Base-by-base conservation (phyloP, 53 echinoderm and acorn worm species). In the Patiria pectinifera region DNA sequence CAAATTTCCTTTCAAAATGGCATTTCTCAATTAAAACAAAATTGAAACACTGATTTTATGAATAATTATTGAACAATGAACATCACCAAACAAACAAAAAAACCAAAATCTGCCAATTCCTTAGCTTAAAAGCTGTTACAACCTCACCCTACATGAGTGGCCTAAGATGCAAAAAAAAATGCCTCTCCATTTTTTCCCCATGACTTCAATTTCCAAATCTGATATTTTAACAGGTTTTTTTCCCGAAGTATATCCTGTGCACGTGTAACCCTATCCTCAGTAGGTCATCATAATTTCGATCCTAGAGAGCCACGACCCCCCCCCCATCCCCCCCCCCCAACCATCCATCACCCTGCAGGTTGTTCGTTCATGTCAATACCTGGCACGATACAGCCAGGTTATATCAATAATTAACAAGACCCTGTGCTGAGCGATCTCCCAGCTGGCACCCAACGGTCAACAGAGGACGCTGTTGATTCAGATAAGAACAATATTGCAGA, bases 181-280 rank as follows among this genome's bases (percentile, higher is more conserved):
- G 1, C 80, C 4, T 48, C 80, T 79, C 46, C 48, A 79, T 44
- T 46, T 79, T 11, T 13, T 13, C 22, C 59, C 21, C 72, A 48
- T 76, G 76, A 49, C n/a, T 86, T 86, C 86, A 86, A 86, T 86
- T 53, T 86, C 86, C 58, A 69, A 69, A 59, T 13, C 74, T 63
- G 16, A 13, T 83, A 59, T 60, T 66, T 24, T 48, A 14, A 79
- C 45, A 79, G 74, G 22, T 74, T 74, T 74, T 74, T 74, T 74
- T 45, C 46, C 18, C 62, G 14, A 23, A 45, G 63, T 25, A 4
- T 4, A 66, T 63, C 10, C 18, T 46, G 69, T 13, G 26, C 14
- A 2, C 84, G 23, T 84, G 61, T 18, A 4, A 69, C 46, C 35
- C 43, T 35, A 12, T 66, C 69, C 45, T 85, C 85, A 46, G 45